Base-by-base conservation (phyloP, 2,888 invertebrate genomes). In the Incurvaria masculella region DNA sequence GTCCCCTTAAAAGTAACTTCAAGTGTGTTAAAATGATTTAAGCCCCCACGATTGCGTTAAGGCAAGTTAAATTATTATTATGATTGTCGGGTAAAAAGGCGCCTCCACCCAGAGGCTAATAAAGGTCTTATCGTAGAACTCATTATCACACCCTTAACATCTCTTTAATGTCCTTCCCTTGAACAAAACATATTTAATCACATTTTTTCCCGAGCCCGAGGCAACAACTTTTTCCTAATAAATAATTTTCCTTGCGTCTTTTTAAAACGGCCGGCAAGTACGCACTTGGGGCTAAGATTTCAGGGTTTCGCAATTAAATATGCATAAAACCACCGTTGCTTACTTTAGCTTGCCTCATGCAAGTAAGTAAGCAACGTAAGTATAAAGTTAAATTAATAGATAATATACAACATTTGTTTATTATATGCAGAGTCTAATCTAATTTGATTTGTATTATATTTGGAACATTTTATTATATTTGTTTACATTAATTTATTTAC, bases 151-250 rank as follows among this genome's bases (percentile, higher is more conserved):
- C 79, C 79, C 79, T 79, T 76, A 79, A 75, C 79, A 73, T 76
- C 75, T 69, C 73, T 74, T 79, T 76, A 79, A 78, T 79, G 78
- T 76, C 74, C 72, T 73, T 73, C 75, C 73, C 69, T 76, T 74
- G 78, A 79, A 79, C 79, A 79, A 79, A 79, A 79, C 79, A 79
- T 79, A 79, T 79, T 79, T 79, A 79, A 79, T 79, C 78, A 71
- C 73, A 76, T 75, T 79, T 79, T 75, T 68, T 65, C 64, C 65
- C 61, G 59, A 49, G 57, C 45, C 42, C 57, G 58, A 56, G 47
- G 49, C 60, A 61, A 62, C 65, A 74, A 75, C 69, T 75, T 78
- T 76, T 45, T 48, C 43, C 14, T 33, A 33, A 33, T 33, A 33
- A 33, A 33, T 33, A 14, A 33, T n/a, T 33, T 14, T 33, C 33